Percentiles rank a stretch among this genome's conserved stretches.
phyloP scores from a whole-genome alignment of 2,113 vertebrate genomes.

The Leuciscus idus region DNA sequence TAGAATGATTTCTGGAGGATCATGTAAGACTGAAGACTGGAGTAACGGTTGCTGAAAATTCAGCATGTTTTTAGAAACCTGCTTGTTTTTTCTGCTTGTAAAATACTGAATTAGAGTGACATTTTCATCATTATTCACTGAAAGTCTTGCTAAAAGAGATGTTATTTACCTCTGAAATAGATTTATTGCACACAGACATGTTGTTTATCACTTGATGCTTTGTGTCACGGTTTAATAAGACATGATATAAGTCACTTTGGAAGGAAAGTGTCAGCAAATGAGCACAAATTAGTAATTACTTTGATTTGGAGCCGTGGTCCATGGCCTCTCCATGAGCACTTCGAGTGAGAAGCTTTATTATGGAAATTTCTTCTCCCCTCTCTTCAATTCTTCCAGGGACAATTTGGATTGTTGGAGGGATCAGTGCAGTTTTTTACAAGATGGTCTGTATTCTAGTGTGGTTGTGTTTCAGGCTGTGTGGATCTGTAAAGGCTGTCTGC shows the following conservation, averaged over 20 bases:
- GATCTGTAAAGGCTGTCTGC: conserved; percentile 18
- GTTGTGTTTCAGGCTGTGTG: conserved; percentile 14
- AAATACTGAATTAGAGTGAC: not conserved
- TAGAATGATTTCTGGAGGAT: not conserved
- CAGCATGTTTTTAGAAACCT: not conserved
- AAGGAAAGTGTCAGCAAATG: conserved; percentile 13
- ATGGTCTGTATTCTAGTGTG: conserved; percentile 12
- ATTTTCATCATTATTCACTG: not conserved
- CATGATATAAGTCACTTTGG: not conserved
- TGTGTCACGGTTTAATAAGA: not conserved
- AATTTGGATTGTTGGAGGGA: not conserved
- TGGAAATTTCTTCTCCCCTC: not conserved
- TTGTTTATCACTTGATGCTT: not conserved
- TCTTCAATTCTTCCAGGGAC: no score
- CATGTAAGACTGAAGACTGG: not conserved
- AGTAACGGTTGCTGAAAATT: not conserved
- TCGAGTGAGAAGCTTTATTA: not conserved
- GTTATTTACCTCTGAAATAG: not conserved
- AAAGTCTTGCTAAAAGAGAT: not conserved
- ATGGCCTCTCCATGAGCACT: not conserved
- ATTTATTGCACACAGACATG: not conserved
- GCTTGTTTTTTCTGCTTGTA: not conserved
- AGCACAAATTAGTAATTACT: conserved; percentile 24
- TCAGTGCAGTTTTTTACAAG: not conserved
- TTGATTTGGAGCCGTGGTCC: conserved; percentile 10